Conservation (phyloP, 2,113 vertebrate genomes). For the Rhea pennata region DNA sequence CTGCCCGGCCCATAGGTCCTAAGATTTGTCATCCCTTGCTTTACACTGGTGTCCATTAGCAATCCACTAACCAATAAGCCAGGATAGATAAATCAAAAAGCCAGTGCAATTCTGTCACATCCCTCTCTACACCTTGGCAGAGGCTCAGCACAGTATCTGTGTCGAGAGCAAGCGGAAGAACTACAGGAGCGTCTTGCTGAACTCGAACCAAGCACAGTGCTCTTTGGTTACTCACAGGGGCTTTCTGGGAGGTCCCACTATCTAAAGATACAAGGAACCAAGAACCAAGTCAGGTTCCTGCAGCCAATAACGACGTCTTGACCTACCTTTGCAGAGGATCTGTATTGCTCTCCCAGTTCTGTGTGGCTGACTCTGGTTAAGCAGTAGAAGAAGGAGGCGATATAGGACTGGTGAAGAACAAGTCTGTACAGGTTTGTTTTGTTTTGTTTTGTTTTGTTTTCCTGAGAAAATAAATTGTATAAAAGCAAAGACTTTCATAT, state of each 20-base stretch:
- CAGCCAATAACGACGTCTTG: not conserved
- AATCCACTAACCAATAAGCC: not conserved
- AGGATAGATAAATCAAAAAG: conserved; percentile 20
- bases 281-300: not conserved
- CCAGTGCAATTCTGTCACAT: not conserved
- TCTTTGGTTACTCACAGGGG: not conserved
- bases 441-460: not conserved
- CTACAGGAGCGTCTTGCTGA: not conserved
- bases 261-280: not conserved
- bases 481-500: not conserved
- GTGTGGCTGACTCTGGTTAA: fast-evolving
- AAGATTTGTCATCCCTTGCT: not conserved
- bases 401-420: not conserved
- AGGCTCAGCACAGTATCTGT: not conserved
- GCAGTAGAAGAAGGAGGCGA: not conserved
- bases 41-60: not conserved
- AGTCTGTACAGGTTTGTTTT: fast-evolving
- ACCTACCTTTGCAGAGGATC: not conserved
- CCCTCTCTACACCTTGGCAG: not conserved
- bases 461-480: fast-evolving
- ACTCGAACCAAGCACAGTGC: not conserved
- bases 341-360: not conserved
- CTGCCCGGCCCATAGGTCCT: not conserved
- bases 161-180: not conserved
- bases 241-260: not conserved